phyloP scores from a whole-genome alignment of 1,140 invertebrate species.

The Tachypleus tridentatus region DNA sequence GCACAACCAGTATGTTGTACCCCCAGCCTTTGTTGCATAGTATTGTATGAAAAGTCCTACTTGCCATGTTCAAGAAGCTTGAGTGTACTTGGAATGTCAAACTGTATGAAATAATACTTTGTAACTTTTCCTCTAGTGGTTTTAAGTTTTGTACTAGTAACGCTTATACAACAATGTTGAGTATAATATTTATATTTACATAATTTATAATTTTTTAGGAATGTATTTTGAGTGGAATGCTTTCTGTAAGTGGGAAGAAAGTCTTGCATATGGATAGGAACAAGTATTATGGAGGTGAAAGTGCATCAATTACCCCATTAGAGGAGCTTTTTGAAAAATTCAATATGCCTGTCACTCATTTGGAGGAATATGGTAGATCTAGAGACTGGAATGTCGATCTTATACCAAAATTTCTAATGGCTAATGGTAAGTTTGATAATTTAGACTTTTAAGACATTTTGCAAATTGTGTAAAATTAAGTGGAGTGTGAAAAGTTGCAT shows the following conservation, averaged over 20 bases:
- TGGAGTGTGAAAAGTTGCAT: too few species aligned
- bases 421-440: slow-evolving; percentile 52
- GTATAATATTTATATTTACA: too few species aligned
- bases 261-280: slow-evolving; percentile 99
- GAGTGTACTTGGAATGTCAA: too few species aligned
- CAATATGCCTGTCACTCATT: slow-evolving; percentile 59
- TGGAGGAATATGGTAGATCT: slow-evolving; percentile 67
- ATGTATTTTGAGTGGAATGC: slow-evolving; percentile 98
- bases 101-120: too few species aligned
- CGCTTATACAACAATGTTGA: too few species aligned
- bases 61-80: too few species aligned
- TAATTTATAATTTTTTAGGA: slow-evolving; percentile 44
- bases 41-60: too few species aligned
- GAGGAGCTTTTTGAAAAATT: slow-evolving; percentile 89
- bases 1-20: too few species aligned
- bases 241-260: slow-evolving; percentile 96
- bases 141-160: too few species aligned
- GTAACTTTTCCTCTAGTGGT: too few species aligned
- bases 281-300: slow-evolving; percentile 99
- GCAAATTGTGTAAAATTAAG: too few species aligned
- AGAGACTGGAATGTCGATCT: slow-evolving; percentile 99
- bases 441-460: not conserved
- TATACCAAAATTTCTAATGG: slow-evolving; percentile 99
- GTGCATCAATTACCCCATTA: slow-evolving; percentile 95
- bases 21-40: too few species aligned